Percentiles rank a stretch among this genome's conserved stretches.
These are phyloP conservation scores for Pemphigus obesinymphae DNA, from an alignment of 1,140 invertebrate genomes.

Conservation along the genomic window DNA sequence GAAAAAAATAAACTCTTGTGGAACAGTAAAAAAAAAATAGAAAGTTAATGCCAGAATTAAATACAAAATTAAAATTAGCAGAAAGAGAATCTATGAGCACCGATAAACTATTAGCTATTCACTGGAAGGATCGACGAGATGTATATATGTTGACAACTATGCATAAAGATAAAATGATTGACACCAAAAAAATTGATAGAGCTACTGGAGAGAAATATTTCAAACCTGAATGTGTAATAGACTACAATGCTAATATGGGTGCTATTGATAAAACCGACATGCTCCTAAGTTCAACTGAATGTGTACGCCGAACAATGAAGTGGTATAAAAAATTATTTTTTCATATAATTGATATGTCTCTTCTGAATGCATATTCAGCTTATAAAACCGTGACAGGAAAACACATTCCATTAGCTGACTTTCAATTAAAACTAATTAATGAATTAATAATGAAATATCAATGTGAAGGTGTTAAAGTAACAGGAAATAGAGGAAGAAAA, in stretches of 20 bases:
- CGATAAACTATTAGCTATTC: conserved; percentile 47
- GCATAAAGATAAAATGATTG: conserved; percentile 45
- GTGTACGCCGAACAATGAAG: conserved; percentile 49
- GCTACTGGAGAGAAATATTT: background rate
- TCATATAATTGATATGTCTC: conserved; percentile 46
- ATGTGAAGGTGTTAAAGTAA: background rate
- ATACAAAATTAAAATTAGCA: conserved; percentile 45
- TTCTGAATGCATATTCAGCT: conserved; percentile 25
- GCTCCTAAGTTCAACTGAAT: conserved; percentile 47
- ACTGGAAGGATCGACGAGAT: conserved; percentile 48
- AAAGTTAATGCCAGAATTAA: conserved; percentile 48
- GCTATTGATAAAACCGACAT: conserved; percentile 49
- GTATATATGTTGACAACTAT: conserved; percentile 48
- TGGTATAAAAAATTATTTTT: conserved; percentile 51
- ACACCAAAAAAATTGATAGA: conserved; percentile 39
- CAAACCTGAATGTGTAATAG: conserved; percentile 50
- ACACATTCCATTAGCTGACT: conserved; percentile 1
- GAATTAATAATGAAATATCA: conserved; percentile 27
- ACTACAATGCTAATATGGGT: conserved; percentile 51
- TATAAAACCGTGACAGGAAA: conserved; percentile 29
- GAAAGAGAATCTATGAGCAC: conserved; percentile 45
- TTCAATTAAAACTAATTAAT: conserved; percentile 32
- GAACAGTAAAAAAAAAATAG: conserved; percentile 46
- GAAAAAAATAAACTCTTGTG: conserved; percentile 46
- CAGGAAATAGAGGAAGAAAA: background rate